Conservation (phyloP, 2,113 vertebrate genomes). For the Petroica traversi region DNA sequence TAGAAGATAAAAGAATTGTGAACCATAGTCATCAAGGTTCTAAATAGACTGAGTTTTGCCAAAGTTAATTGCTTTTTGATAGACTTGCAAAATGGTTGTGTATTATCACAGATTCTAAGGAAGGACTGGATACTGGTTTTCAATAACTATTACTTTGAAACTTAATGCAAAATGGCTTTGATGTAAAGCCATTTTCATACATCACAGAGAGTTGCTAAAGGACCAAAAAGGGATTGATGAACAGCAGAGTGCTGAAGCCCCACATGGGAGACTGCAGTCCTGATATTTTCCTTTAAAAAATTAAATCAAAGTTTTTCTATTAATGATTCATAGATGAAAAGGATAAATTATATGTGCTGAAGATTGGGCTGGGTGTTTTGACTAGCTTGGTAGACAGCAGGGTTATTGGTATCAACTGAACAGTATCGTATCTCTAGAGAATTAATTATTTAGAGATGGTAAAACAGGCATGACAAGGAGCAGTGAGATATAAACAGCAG, state of each 20-base stretch:
- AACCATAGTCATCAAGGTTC: neutral
- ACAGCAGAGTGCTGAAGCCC: neutral
- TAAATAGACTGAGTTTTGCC: neutral
- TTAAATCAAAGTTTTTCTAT: neutral
- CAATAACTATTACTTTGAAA: neutral
- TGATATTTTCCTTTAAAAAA: neutral
- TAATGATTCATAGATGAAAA: neutral
- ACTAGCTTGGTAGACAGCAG: neutral
- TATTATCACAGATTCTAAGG: neutral
- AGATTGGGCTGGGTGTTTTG: neutral
- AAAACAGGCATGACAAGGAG: neutral
- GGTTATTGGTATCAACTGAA: neutral
- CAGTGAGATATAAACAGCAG: neutral
- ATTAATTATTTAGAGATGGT: conserved; percentile 4
- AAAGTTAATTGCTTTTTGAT: neutral
- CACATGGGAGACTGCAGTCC: neutral
- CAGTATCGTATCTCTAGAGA: neutral
- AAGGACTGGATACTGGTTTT: neutral
- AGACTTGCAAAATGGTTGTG: neutral
- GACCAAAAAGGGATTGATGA: neutral
- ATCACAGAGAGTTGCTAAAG: neutral
- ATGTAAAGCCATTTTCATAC: neutral
- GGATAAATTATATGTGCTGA: neutral
- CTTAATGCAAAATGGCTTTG: neutral
- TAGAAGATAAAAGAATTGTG: neutral